Evolutionary conservation across 2,888 invertebrate genomes (phyloP), one percentile per base, ranked within the genome.

Genomic region (Nymphalis polychloros): DNA sequence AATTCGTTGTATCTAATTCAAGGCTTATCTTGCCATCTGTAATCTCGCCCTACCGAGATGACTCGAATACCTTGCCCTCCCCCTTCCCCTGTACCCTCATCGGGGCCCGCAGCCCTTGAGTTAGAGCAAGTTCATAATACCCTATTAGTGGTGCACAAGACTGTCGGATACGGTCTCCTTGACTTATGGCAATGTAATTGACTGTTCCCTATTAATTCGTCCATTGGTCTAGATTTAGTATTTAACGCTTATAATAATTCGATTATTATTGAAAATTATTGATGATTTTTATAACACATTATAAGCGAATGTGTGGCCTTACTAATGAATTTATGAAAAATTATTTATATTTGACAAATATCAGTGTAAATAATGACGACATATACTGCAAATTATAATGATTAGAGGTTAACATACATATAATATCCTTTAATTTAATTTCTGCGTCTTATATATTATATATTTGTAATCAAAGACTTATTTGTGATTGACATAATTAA

Each of bases 21-120:
- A 81, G 85, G 91, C 87, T 92, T 92, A 91, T 90, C 92, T 85
- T 90, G 90, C 87, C 92, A 91, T 91, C 90, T 88, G 86, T 90
- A 91, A 91, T 91, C 90, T 90, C 78, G 77, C 79, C 77, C 87
- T 78, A 78, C 79, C 80, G 80, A 86, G 85, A 84, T 89, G 84
- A 84, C 86, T 89, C 85, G 81, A 84, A 87, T 86, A 82, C 84
- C 79, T 77, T 84, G 81, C 76, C 75, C 77, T 70, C 68, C 77
- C 72, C 74, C 71, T 75, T 71, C 66, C 71, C 47, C 74, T 75
- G 70, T 74, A 41, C 62, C 59, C 57, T 49, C 78, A 75, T 78
- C 71, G 71, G 81, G 79, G 80, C 84, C 83, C 84, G 81, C 81
- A 80, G 81, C 80, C 82, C 82, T 83, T 77, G 79, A 85, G 82